Evolutionary conservation across 2,888 invertebrate species (phyloP).

Genomic region (Gibbula magus): DNA sequence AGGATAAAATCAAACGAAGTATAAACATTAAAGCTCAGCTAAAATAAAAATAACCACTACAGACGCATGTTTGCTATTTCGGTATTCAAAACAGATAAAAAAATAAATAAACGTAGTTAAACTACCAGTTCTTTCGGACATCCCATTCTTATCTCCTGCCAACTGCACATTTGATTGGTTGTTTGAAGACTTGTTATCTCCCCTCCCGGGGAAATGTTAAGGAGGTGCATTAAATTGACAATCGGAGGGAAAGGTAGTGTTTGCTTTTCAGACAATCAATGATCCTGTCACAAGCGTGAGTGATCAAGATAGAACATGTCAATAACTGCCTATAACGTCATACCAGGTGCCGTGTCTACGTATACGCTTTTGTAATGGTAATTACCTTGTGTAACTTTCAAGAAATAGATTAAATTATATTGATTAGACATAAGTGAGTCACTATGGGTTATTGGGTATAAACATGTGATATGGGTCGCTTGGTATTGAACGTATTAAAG

Average conservation of each 20-base stretch:
- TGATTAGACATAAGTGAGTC: no score
- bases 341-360: no score
- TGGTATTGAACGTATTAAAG: no score
- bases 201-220: background rate
- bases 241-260: background rate
- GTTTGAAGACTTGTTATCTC: background rate
- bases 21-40: background rate
- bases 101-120: background rate
- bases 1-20: background rate
- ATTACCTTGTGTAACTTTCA: no score
- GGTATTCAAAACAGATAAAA: background rate
- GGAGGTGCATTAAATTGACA: background rate
- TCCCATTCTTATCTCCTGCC: background rate
- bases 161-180: background rate
- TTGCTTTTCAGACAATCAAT: background rate
- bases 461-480: no score
- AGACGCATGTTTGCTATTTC: background rate
- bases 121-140: background rate
- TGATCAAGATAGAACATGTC: no score
- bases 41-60: background rate
- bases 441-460: no score
- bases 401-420: no score
- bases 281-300: no score
- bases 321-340: no score
- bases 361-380: no score